Base-by-base conservation (phyloP, 2,113 vertebrate species). In the Spea multiplicata region DNA sequence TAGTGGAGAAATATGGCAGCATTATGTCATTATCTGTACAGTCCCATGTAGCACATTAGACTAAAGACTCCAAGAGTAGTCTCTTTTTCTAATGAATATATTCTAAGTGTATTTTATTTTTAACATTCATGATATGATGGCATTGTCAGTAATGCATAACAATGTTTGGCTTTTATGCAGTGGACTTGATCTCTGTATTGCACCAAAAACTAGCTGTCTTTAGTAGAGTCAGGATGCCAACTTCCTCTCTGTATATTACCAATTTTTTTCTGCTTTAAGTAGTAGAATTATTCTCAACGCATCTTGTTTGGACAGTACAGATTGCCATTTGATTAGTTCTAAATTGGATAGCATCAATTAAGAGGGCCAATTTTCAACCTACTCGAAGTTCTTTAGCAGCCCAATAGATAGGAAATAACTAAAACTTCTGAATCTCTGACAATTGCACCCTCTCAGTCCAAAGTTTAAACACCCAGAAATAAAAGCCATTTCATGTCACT, bases 401-500 rank as follows among this genome's bases (percentile, higher is more conserved):
- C 89, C 85, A 79, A 74, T 78, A 81, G 55, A 61, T 84, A 89
- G 86, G 90, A 88, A 94, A 74, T 96, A 95, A 98, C 96, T 96
- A 98, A 98, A 97, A 91, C 88, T 92, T 94, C 88, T 86, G 87
- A 90, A 88, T 88, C 89, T 90, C 90, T 84, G 81, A 86, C 83
- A 86, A 88, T 91, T 90, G 30, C 30, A 30, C 1, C 30, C 30
- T 30, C 30, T 30, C 30, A 30, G 30, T 30, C 86, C 88, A 88
- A 86, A 92, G 85, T 86, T 83, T 87, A 87, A 86, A 86, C 87
- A 86, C 83, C 82, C 83, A 87, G 84, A 82, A 64, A 53, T 12
- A 86, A 86, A 76, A 85, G 84, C 88, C 85, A 82, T 88, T 83
- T 83, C 84, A 83, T 86, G 85, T 87, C 85, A 87, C 84, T 81